phyloP scores from a whole-genome alignment of 1,140 invertebrate genomes.

The Nixonia krombeini region DNA sequence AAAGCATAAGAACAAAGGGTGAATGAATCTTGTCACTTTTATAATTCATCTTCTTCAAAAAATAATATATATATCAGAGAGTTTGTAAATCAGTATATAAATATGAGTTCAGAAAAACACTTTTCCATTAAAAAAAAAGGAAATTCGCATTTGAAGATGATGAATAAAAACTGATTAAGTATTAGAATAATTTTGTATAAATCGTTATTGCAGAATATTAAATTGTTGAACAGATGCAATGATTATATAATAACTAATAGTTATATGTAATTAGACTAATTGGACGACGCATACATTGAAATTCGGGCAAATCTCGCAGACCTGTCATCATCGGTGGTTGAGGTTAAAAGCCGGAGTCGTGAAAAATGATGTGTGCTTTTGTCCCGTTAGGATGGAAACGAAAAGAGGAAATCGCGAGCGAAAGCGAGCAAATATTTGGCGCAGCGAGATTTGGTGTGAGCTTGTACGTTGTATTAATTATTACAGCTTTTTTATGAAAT shows the following conservation, averaged over 20 bases:
- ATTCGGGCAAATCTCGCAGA: conserved; percentile 13
- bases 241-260: conserved; percentile 13
- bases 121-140: too few relatives aligned
- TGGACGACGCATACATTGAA: conserved; percentile 1
- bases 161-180: not conserved
- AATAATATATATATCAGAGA: too few relatives aligned
- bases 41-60: not conserved
- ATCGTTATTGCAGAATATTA: conserved; percentile 22
- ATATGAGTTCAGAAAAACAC: too few relatives aligned
- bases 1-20: not conserved
- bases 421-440: conserved; percentile 20
- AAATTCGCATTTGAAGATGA: not conserved
- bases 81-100: too few relatives aligned
- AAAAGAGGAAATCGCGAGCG: too few relatives aligned
- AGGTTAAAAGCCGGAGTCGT: not conserved
- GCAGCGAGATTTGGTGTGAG: conserved; percentile 27
- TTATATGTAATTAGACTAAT: conserved; percentile 18
- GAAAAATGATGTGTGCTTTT: conserved; percentile 4
- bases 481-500: conserved; percentile 46
- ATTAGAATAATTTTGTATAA: conserved; percentile 3
- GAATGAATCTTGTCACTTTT: not conserved
- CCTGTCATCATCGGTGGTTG: conserved; percentile 4
- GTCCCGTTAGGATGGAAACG: too few relatives aligned
- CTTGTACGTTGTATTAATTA: conserved; percentile 39
- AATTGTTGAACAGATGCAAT: conserved; percentile 10